These are phyloP conservation scores for Baccha elongata DNA, from an alignment of 2,888 invertebrate species.

Conservation along the genomic window DNA sequence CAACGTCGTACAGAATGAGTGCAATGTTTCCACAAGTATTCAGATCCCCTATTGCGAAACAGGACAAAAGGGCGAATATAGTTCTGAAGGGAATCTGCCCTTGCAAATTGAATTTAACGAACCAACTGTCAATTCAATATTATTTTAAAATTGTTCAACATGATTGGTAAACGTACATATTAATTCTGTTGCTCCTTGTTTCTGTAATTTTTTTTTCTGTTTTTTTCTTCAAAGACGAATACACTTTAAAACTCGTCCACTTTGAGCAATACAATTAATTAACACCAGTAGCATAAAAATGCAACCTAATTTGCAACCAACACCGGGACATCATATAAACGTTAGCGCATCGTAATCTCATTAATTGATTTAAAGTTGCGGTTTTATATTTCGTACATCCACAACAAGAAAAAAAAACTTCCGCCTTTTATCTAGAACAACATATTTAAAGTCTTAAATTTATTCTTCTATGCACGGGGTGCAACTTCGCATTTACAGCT, in stretches of 20 bases:
- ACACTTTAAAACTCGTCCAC: not conserved
- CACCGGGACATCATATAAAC: not conserved
- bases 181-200: no score
- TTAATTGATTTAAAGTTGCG: slow-evolving; percentile 29
- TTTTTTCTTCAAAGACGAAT: not conserved
- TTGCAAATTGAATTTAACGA: no score
- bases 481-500: slow-evolving; percentile 22
- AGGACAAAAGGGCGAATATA: no score
- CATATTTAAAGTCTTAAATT: not conserved
- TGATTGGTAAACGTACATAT: no score
- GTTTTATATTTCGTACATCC: slow-evolving; percentile 4
- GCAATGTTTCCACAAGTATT: no score
- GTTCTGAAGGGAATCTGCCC: no score
- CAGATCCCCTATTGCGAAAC: no score
- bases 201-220: no score
- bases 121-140: no score
- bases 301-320: slow-evolving; percentile 16
- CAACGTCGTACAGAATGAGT: no score
- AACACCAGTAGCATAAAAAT: slow-evolving; percentile 25
- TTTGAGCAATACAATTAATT: slow-evolving; percentile 18
- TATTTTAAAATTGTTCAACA: no score
- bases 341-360: slow-evolving; percentile 32
- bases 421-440: not conserved
- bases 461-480: slow-evolving; percentile 2
- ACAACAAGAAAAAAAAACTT: not conserved